Conservation (phyloP, 2,113 vertebrate species). For the Pelusios castaneus region DNA sequence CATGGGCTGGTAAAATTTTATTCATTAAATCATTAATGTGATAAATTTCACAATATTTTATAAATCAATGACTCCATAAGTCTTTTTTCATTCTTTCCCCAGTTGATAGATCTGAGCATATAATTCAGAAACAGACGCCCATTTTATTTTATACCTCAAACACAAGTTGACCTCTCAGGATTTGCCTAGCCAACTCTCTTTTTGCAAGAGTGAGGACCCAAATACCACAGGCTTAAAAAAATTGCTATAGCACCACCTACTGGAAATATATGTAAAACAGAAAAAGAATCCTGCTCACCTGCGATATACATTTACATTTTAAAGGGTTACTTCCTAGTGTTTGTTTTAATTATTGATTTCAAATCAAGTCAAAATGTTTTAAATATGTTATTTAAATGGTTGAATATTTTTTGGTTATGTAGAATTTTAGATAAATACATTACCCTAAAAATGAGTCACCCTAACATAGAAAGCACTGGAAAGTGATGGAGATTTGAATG, state of each 20-base stretch:
- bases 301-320: background rate
- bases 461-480: background rate
- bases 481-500: background rate
- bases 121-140: background rate
- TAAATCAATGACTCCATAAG: background rate
- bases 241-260: constrained; percentile 42
- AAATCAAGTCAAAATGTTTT: background rate
- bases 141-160: background rate
- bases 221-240: background rate
- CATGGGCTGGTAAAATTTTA: background rate
- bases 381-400: background rate
- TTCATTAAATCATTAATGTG: background rate
- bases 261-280: background rate
- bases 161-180: background rate
- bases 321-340: background rate
- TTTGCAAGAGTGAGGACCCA: background rate
- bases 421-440: background rate
- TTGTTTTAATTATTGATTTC: background rate
- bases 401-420: background rate
- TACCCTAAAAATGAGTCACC: background rate
- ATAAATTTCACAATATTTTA: background rate
- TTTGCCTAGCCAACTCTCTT: background rate
- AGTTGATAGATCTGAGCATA: background rate
- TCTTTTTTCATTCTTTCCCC: background rate
- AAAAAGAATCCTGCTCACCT: background rate